Evolutionary conservation across 2,888 invertebrate species (phyloP).

Genomic region (Synanthedon myopaeformis): DNA sequence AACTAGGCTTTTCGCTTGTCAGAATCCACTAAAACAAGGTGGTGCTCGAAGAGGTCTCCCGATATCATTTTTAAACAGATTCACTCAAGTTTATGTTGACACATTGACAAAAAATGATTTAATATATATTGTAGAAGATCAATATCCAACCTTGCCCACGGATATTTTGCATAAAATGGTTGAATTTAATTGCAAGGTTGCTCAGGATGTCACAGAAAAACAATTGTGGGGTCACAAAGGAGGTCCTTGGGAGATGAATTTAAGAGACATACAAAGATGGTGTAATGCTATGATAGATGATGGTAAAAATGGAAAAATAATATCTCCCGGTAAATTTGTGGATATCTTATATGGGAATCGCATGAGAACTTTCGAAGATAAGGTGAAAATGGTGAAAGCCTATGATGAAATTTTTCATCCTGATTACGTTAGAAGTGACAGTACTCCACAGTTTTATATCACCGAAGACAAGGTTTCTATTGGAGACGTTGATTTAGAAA

Average conservation of each 20-base stretch:
- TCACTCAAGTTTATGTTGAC: constrained; percentile 87
- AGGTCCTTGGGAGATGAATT: constrained; percentile 96
- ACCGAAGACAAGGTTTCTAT: constrained; percentile 71
- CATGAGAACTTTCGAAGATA: constrained; percentile 85
- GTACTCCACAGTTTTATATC: constrained; percentile 70
- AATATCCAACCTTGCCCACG: constrained; percentile 73
- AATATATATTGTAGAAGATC: constrained; percentile 73
- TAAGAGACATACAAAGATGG: constrained; percentile 95
- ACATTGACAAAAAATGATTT: constrained; percentile 76
- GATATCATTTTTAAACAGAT: constrained; percentile 96
- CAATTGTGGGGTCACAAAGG: constrained; percentile 83
- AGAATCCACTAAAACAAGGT: constrained; percentile 96
- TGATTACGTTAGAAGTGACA: constrained; percentile 59
- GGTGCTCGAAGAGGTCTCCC: constrained; percentile 96
- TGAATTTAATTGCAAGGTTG: constrained; percentile 79
- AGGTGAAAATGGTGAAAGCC: constrained; percentile 72
- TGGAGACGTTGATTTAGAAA: constrained; percentile 72
- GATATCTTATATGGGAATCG: constrained; percentile 87
- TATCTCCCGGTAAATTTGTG: constrained; percentile 73
- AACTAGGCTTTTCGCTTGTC: constrained; percentile 95
- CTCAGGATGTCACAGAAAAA: constrained; percentile 72
- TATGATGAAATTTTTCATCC: constrained; percentile 63
- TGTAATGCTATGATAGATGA: constrained; percentile 78
- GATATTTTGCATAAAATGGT: constrained; percentile 79
- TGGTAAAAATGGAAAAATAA: constrained; percentile 21